Conservation (phyloP, 2,113 vertebrate genomes). For the Sinocyclocheilus grahami region DNA sequence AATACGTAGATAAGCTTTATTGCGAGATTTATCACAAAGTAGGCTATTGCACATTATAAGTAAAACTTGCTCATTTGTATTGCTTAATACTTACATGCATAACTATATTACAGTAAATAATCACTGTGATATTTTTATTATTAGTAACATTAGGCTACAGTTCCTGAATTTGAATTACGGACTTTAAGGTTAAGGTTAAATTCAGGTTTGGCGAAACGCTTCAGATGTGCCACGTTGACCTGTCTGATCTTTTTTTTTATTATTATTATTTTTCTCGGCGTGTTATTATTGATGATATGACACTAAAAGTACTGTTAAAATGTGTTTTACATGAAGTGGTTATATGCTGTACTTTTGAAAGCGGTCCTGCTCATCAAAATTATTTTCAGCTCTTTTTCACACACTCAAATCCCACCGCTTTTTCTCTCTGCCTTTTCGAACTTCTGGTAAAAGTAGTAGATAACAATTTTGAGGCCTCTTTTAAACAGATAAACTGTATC, state of each 20-base stretch:
- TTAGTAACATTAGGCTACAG: background rate
- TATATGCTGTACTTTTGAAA: background rate
- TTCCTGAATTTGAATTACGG: background rate
- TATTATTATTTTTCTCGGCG: background rate
- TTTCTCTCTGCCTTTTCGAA: background rate
- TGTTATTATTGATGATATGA: background rate
- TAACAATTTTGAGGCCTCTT: background rate
- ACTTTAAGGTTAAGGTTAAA: background rate
- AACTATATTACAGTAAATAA: background rate
- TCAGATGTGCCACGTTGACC: conserved; percentile 1
- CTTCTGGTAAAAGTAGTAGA: background rate
- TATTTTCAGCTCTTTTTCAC: background rate
- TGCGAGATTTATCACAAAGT: background rate
- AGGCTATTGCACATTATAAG: no score
- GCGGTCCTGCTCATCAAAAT: background rate
- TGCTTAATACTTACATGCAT: background rate
- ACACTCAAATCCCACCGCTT: background rate
- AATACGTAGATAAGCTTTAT: background rate
- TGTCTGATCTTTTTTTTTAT: background rate
- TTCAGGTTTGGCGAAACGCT: background rate
- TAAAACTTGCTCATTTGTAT: background rate
- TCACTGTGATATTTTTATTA: background rate
- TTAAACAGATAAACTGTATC: background rate
- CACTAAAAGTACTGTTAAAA: background rate
- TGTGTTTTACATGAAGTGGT: background rate